Percentiles rank a stretch among this genome's conserved stretches.
Evolutionary conservation across 2,113 vertebrate genomes (phyloP).

Genomic region (Morone chrysops): DNA sequence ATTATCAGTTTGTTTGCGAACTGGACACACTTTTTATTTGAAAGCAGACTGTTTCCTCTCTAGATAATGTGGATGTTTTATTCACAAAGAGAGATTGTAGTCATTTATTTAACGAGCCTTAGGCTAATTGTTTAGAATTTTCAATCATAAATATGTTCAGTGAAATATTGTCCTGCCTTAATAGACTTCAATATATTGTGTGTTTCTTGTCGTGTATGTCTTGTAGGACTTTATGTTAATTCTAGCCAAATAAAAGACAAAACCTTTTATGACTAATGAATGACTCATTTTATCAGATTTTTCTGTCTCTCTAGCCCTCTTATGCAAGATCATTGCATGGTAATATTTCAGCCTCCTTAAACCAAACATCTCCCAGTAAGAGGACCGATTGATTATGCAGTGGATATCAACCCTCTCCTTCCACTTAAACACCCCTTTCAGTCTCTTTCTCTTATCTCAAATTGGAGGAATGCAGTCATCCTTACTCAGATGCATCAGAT

Average conservation of each 20-base stretch:
- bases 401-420: background rate
- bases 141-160: background rate
- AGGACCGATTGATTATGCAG: background rate
- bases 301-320: background rate
- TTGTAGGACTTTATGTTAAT: background rate
- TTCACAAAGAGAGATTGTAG: background rate
- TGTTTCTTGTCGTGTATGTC: background rate
- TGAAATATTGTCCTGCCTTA: background rate
- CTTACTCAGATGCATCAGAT: constrained; percentile 57
- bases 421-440: background rate
- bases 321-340: background rate
- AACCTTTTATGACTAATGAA: background rate
- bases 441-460: constrained; percentile 36
- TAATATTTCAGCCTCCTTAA: background rate
- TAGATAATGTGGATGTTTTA: background rate
- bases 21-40: background rate
- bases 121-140: no score
- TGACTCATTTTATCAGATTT: background rate
- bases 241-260: background rate
- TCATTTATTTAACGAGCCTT: no score
- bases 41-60: background rate
- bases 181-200: background rate
- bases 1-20: constrained; percentile 14
- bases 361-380: background rate
- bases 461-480: constrained; percentile 64